Conservation (phyloP, 2,797 vertebrate species). For the Anguilla pacifica region DNA sequence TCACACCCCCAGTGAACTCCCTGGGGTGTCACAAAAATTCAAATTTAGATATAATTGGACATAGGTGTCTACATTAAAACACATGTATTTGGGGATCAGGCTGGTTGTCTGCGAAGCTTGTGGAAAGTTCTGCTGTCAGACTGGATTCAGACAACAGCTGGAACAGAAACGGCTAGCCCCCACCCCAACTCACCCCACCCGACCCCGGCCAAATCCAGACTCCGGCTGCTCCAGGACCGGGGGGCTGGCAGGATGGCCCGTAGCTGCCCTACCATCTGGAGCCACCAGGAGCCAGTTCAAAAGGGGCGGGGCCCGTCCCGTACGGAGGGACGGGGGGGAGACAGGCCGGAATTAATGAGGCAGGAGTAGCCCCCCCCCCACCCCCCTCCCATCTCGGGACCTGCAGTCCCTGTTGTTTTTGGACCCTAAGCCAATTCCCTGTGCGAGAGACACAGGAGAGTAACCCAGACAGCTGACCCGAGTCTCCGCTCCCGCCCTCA, state of each 20-base stretch:
- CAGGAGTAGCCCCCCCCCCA: background rate
- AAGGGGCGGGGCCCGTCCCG: background rate
- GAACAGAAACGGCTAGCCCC: background rate
- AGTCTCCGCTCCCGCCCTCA: background rate
- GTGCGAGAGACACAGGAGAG: background rate
- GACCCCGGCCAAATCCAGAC: background rate
- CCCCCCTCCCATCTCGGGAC: background rate
- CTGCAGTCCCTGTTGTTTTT: background rate
- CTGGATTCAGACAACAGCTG: background rate
- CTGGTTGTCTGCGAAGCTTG: background rate
- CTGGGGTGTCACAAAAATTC: too few species aligned
- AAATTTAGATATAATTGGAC: too few species aligned
- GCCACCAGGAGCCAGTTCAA: background rate
- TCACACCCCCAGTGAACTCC: too few species aligned
- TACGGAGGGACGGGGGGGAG: background rate
- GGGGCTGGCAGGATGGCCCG: background rate
- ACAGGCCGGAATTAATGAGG: background rate
- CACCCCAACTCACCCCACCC: too few species aligned
- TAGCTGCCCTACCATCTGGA: background rate
- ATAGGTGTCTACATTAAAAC: too few species aligned
- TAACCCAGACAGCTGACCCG: background rate
- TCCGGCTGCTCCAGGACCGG: background rate
- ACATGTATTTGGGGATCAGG: background rate
- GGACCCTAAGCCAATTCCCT: background rate
- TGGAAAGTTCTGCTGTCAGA: background rate